phyloP scores from a whole-genome alignment of 2,797 vertebrate genomes.

The Mycteria americana region DNA sequence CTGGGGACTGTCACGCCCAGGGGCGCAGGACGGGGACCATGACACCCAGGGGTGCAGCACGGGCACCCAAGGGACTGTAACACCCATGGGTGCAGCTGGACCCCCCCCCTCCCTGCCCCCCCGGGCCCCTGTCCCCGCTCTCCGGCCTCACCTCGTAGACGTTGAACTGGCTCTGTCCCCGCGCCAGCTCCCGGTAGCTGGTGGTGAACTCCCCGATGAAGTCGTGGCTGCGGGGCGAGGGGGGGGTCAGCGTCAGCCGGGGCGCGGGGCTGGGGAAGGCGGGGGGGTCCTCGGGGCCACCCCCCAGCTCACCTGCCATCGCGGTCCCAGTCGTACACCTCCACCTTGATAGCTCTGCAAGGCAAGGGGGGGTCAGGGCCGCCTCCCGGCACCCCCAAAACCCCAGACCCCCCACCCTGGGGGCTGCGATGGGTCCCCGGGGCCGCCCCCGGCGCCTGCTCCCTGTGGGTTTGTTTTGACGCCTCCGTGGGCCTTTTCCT shows the following conservation, averaged over 20 bases:
- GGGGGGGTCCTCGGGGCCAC: too few relatives aligned
- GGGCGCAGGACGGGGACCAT: neutral
- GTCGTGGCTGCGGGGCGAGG: slow-evolving; percentile 81
- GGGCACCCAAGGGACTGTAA: too few relatives aligned
- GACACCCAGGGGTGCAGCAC: neutral
- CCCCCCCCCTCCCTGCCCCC: neutral
- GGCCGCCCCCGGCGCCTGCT: rapidly evolving
- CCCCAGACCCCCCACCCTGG: neutral
- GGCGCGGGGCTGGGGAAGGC: rapidly evolving
- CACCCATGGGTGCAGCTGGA: neutral
- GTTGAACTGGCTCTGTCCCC: slow-evolving; percentile 93
- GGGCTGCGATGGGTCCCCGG: neutral
- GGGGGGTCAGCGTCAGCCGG: neutral
- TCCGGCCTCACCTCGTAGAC: slow-evolving; percentile 86
- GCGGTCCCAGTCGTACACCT: slow-evolving; percentile 95
- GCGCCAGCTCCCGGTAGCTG: slow-evolving; percentile 92
- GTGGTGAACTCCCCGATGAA: slow-evolving; percentile 97
- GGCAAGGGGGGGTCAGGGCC: neutral
- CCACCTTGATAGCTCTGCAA: slow-evolving; percentile 93
- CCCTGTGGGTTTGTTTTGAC: slow-evolving; percentile 69
- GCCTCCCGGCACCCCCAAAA: rapidly evolving
- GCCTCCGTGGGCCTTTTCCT: slow-evolving; percentile 22
- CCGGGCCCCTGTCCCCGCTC: too few relatives aligned
- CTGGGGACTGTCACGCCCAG: neutral
- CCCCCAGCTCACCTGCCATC: slow-evolving; percentile 86